A percentile compares a stretch with the other conserved stretches of the same genome.
Evolutionary conservation across 2,888 invertebrate species (phyloP).

Genomic region (Lumbricus terrestris): DNA sequence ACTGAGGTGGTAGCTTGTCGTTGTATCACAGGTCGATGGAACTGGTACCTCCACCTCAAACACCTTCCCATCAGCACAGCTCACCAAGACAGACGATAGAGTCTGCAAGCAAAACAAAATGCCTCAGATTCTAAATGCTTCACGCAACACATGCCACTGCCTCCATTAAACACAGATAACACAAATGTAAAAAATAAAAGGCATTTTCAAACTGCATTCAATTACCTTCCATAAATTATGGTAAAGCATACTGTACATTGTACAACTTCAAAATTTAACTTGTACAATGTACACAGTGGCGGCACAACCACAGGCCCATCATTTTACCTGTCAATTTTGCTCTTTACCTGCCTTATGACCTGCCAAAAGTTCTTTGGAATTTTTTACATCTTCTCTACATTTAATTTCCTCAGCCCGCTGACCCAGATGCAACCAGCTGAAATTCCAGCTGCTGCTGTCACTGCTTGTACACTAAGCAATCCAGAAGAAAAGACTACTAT

Average conservation of each 20-base stretch:
- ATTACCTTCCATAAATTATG: background rate
- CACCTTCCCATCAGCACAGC: slow-evolving; percentile 54
- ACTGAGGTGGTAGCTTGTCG: slow-evolving; percentile 53
- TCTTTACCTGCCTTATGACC: too few species aligned
- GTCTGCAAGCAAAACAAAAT: slow-evolving; percentile 40
- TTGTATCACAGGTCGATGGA: slow-evolving; percentile 52
- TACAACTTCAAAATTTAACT: background rate
- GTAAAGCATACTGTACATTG: background rate
- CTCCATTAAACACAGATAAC: background rate
- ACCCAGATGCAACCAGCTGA: too few species aligned
- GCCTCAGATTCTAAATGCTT: background rate
- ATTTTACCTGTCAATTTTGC: too few species aligned
- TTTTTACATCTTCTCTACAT: too few species aligned
- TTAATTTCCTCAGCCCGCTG: too few species aligned
- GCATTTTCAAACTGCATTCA: background rate
- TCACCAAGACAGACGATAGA: slow-evolving; percentile 49
- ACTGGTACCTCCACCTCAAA: slow-evolving; percentile 56
- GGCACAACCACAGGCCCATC: too few species aligned
- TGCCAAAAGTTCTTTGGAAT: too few species aligned
- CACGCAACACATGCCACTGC: too few species aligned
- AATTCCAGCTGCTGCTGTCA: too few species aligned
- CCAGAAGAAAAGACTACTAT: background rate
- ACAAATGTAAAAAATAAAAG: background rate
- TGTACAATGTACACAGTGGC: too few species aligned
- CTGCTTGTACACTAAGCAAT: background rate